Percentiles rank a stretch among this genome's conserved stretches.
Evolutionary conservation across 1,140 invertebrate species (phyloP).

Genomic region (Lepidurus apus): DNA sequence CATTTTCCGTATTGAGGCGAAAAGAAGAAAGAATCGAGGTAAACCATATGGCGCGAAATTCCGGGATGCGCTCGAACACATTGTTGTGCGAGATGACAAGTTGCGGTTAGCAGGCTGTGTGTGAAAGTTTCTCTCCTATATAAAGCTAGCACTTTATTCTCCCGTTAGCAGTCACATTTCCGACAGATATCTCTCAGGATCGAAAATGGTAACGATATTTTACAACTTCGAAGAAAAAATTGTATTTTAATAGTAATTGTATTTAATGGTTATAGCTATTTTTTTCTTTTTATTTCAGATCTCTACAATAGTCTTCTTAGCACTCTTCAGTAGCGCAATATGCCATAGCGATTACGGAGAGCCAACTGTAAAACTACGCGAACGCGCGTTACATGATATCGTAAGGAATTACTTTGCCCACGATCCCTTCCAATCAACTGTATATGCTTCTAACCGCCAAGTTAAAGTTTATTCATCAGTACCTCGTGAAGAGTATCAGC

Average conservation of each 20-base stretch:
- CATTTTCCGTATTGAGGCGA: neutral
- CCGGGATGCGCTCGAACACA: slow-evolving; percentile 6
- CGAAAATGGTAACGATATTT: no score
- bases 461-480: neutral
- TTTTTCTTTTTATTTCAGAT: neutral
- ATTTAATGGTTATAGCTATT: neutral
- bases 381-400: slow-evolving; percentile 23
- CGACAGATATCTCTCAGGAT: no score
- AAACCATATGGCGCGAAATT: slow-evolving; percentile 3
- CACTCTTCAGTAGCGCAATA: neutral
- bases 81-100: slow-evolving; percentile 11
- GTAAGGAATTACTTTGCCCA: slow-evolving; percentile 26
- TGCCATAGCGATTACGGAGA: neutral
- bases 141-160: neutral
- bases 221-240: no score
- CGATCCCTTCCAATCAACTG: slow-evolving; percentile 21
- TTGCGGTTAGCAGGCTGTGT: slow-evolving; percentile 1
- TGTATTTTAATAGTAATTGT: no score
- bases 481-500: neutral
- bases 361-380: neutral
- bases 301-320: neutral
- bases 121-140: slow-evolving; percentile 5
- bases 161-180: neutral
- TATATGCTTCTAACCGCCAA: neutral
- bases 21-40: neutral